These are phyloP conservation scores for Balanococcus diminutus DNA, from an alignment of 2,888 invertebrate species.

Conservation along the genomic window DNA sequence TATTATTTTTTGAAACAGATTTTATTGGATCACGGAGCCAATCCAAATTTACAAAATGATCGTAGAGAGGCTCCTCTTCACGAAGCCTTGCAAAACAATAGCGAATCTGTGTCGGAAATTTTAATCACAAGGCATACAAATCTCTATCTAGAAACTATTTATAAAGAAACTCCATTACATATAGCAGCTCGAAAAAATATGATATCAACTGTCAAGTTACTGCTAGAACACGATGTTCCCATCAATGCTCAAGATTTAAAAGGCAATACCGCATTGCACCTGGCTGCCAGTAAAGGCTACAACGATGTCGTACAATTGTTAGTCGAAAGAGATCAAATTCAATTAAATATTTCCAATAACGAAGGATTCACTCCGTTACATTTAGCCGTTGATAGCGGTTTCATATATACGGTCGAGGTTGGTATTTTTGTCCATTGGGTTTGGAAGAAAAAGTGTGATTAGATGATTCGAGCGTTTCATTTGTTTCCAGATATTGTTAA, in stretches of 20 bases:
- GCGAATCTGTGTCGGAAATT: slow-evolving; percentile 56
- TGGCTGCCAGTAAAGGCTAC: slow-evolving; percentile 62
- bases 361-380: slow-evolving; percentile 61
- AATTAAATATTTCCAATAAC: slow-evolving; percentile 61
- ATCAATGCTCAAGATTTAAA: slow-evolving; percentile 61
- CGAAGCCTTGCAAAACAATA: slow-evolving; percentile 57
- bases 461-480: not conserved
- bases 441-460: not conserved
- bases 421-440: not conserved
- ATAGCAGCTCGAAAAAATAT: slow-evolving; percentile 61
- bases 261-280: slow-evolving; percentile 62
- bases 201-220: slow-evolving; percentile 59
- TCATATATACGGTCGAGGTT: slow-evolving; percentile 60
- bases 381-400: slow-evolving; percentile 62
- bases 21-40: slow-evolving; percentile 61
- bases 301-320: slow-evolving; percentile 61
- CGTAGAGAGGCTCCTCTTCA: slow-evolving; percentile 61
- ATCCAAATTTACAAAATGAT: slow-evolving; percentile 61
- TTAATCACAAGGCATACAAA: slow-evolving; percentile 56
- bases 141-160: slow-evolving; percentile 59
- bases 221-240: slow-evolving; percentile 60
- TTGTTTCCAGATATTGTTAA: slow-evolving; percentile 58
- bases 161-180: slow-evolving; percentile 62
- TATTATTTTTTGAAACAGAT: slow-evolving; percentile 57
- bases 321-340: slow-evolving; percentile 60